Evolutionary conservation across 1,140 invertebrate genomes (phyloP), one percentile per base, ranked within the genome.

Genomic region (Vanessa tameamea): DNA sequence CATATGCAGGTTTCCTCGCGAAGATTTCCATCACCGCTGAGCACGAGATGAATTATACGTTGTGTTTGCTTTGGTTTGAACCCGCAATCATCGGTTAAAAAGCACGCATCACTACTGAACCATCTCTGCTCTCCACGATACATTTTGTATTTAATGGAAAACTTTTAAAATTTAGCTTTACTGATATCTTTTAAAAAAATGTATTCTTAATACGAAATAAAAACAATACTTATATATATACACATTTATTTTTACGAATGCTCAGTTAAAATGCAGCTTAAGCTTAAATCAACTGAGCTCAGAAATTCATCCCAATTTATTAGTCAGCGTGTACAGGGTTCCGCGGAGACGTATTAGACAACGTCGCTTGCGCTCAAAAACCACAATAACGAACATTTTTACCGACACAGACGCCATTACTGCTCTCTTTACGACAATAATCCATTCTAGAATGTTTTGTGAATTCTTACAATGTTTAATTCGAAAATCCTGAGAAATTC

Each of bases 391-490:
- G 79, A 68, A 53, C 61, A 84, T 81, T 72, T 87, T 87, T 81
- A 83, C 76, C 53, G 65, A 57, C 69, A 75, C 81, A 73, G 77
- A 72, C 74, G 78, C 75, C 64, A 69, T 83, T 81, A 78, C 76
- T 53, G 66, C 61, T 79, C 77, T 77, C 82, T 84, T 85, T 84
- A 85, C 67, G 78, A 78, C 83, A 72, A 85, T 89, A 88, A 89
- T 88, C 83, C 77, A 79, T 82, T 83, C 66, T 73, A 80, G 77
- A 87, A 82, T 78, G 77, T 77, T 83, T 82, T 83, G 72, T 80
- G 75, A 81, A 76, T 84, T 80, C 75, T n/a, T n/a, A 55, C 31
- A 61, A 31, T 14, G 31, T 61, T 20, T 57, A 57, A 61, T 31
- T 37, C 57, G 20, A 61, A 61, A 61, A 61, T 61, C 57, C 23